Evolutionary conservation across 2,113 vertebrate genomes (phyloP), one percentile per base, ranked within the genome.

Genomic region (Mugil cephalus): DNA sequence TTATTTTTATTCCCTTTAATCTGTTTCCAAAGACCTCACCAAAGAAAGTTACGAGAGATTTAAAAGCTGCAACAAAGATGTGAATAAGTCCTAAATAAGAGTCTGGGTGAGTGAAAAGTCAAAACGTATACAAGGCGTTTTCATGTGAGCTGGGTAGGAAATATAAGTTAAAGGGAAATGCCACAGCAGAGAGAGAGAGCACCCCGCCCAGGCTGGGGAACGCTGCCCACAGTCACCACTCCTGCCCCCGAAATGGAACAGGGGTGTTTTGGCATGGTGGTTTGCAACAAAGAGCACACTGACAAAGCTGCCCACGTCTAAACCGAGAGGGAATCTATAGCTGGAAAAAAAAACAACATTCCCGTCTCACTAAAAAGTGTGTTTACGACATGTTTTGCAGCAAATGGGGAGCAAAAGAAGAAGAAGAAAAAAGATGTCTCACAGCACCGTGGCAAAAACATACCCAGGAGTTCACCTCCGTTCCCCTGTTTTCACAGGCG

Each of bases 181-280:
- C 63, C 82, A 65, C 74, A 74, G 83, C 12, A 48, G 56, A 74
- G 47, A 48, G 56, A 74, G 47, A 48, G 74, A 77, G 59, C 61
- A 76, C 88, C 83, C 82, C 87, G 11, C 87, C 89, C 87, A 75
- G 48, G 55, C 71, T 39, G 30, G 73, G 54, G 82, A 69, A 75
- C 60, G 74, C 69, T 74, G 72, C 85, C 82, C 85, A 83, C 90
- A 88, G 42, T 82, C 66, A 74, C 84, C 76, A 61, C 84, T 9
- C 6, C 85, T 77, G 71, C 69, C 62, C 68, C 60, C 19, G 18
- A 76, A 86, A 84, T 74, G 72, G 72, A 77, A 68, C 60, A 86
- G 67, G 77, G 40, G 52, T 52, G 58, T 91, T 87, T 82, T 54
- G 56, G 53, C 65, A 45, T 17, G 10, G 53, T 14, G 55, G 76